Percentiles rank a stretch among this genome's conserved stretches.
These are phyloP conservation scores for Lepidochitona cinerea DNA, from an alignment of 2,888 invertebrate species.

Conservation along the genomic window DNA sequence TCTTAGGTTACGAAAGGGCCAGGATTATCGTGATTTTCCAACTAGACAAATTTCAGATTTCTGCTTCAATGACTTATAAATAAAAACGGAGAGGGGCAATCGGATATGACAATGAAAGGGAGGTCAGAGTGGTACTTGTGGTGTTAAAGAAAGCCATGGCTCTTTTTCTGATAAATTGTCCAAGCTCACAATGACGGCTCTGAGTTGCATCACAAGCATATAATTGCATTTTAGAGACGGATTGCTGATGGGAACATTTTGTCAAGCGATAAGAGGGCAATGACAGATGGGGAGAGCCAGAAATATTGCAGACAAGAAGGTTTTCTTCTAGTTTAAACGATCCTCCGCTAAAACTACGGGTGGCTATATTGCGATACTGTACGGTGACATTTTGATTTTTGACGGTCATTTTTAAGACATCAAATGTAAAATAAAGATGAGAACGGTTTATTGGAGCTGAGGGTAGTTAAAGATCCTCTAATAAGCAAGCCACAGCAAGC, in stretches of 20 bases:
- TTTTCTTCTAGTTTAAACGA: no score
- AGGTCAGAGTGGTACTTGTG: neutral
- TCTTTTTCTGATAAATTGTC: slow-evolving; percentile 4
- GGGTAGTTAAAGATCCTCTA: neutral
- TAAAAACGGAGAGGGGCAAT: no score
- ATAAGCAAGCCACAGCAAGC: no score
- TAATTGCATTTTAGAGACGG: neutral
- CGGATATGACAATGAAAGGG: neutral
- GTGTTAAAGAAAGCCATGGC: neutral
- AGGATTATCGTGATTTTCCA: no score
- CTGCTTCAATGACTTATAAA: no score
- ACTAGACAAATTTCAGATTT: no score
- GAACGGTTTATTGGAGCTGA: neutral
- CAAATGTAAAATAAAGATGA: no score
- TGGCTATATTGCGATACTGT: no score
- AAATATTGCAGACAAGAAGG: neutral
- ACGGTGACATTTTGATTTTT: no score
- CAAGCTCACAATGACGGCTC: neutral
- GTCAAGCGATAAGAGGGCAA: neutral
- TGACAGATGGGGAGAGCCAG: slow-evolving; percentile 2
- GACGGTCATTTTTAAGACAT: no score
- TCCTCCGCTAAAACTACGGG: no score
- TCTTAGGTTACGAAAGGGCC: neutral
- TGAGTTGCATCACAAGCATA: neutral
- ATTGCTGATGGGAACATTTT: neutral